These are phyloP conservation scores for Orientallactaga bullata DNA, from an alignment of 2,113 vertebrate species.

Conservation along the genomic window DNA sequence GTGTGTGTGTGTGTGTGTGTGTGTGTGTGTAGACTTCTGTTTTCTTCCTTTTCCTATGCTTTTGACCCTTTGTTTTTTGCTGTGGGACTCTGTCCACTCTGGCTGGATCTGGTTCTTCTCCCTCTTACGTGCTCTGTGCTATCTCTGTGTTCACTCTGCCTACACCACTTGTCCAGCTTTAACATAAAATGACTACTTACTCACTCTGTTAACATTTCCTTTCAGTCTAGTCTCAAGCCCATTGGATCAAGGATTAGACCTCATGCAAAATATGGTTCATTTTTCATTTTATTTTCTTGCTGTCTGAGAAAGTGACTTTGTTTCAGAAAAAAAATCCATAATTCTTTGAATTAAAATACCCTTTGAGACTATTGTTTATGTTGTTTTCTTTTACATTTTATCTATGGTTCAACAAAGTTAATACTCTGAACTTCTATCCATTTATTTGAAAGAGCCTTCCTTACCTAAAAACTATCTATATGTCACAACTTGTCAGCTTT, in stretches of 20 bases:
- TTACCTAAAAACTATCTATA: neutral
- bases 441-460: slow-evolving; percentile 27
- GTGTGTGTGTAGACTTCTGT: neutral
- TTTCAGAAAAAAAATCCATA: neutral
- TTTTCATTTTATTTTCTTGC: slow-evolving; percentile 35
- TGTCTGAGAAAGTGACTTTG: slow-evolving; percentile 28
- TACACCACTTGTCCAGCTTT: neutral
- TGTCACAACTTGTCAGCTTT: slow-evolving; percentile 35
- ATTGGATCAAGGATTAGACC: neutral
- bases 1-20: neutral
- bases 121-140: neutral
- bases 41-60: neutral
- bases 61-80: neutral
- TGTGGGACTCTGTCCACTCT: neutral
- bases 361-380: slow-evolving; percentile 2
- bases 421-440: slow-evolving; percentile 27
- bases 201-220: neutral
- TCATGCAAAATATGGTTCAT: neutral
- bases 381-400: slow-evolving; percentile 47
- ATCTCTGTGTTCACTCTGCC: neutral
- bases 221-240: neutral
- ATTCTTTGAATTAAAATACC: neutral
- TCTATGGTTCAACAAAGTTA: neutral
- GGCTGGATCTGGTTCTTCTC: neutral
- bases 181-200: neutral